Conservation (phyloP, 2,888 invertebrate genomes). For the Andrena flavipes region DNA sequence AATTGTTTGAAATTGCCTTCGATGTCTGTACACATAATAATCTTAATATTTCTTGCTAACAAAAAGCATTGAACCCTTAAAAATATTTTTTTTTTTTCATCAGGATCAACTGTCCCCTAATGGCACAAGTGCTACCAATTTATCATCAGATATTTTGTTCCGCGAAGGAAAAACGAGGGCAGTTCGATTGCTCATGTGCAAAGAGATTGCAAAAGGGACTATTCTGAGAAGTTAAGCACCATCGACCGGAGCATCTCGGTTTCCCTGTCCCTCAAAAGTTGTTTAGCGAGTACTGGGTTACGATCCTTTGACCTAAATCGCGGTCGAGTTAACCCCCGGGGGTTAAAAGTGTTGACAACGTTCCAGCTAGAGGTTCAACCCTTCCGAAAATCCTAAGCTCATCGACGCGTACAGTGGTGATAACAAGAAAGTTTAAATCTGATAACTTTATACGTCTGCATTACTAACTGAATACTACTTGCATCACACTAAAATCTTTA, state of each 20-base stretch:
- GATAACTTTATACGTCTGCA: slow-evolving; percentile 6
- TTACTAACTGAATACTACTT: too few species aligned
- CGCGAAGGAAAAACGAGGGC: not conserved
- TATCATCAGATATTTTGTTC: not conserved
- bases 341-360: slow-evolving; percentile 15
- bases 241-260: slow-evolving; percentile 1
- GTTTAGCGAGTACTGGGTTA: not conserved
- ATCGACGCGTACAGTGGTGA: not conserved
- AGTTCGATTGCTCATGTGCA: not conserved
- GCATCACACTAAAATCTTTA: too few species aligned
- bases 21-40: too few species aligned
- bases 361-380: slow-evolving; percentile 4
- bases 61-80: too few species aligned
- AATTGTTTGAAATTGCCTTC: too few species aligned
- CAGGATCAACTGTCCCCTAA: too few species aligned
- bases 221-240: slow-evolving; percentile 2
- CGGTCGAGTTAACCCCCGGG: not conserved
- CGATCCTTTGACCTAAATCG: not conserved
- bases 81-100: too few species aligned
- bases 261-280: slow-evolving; percentile 9
- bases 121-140: not conserved
- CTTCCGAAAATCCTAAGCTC: slow-evolving; percentile 13
- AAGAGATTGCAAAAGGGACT: not conserved
- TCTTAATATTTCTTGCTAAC: too few species aligned
- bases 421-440: not conserved